Evolutionary conservation across 1,140 invertebrate genomes (phyloP), one percentile per base, ranked within the genome.

Genomic region (Nebria ingens): DNA sequence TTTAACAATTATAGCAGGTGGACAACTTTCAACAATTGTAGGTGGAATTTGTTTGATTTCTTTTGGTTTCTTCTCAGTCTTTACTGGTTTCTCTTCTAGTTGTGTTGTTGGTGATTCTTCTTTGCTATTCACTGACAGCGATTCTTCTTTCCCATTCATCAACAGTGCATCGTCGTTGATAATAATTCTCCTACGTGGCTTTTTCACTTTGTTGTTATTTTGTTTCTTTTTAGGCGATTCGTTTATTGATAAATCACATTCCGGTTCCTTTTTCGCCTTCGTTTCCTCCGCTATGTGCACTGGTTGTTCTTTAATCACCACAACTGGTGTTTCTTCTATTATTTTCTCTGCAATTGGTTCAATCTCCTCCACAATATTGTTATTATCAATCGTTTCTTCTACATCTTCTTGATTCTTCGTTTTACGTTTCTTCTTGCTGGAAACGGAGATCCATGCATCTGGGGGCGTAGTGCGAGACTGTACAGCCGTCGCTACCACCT

Each of bases 391-490:
- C 1, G 51, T 34, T 50, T 62, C 59, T 53, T 64, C 62, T 6
- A 59, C n/a, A 19, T 25, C 11, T 21, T 11, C 3, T 20, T 2
- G 12, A 21, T 55, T 62, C 19, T 67, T 67, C 45, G 62, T 65
- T 54, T 68, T 68, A 20, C 67, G 61, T 40, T 71, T 71, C 51
- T 71, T 71, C 13, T 63, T 52, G 50, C 56, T 69, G 2, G 64
- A 66, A 1, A 71, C 69, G 1, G 68, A 62, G 23, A 71, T 71
- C 69, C 69, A 71, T 57, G 69, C 65, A 56, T 65, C 19, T 60
- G 34, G 9, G 15, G 12, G 42, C 61, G 59, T 6, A 22, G 50
- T 53, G 23, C 15, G 6, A 9, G 25, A 34, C n/a, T 34, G 25
- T 34, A 34, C 25, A 6, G 25, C 6, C 25, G 6, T 34, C n/a